These are phyloP conservation scores for Drosophila stalkeri DNA, from an alignment of 2,888 invertebrate species.

Conservation along the genomic window DNA sequence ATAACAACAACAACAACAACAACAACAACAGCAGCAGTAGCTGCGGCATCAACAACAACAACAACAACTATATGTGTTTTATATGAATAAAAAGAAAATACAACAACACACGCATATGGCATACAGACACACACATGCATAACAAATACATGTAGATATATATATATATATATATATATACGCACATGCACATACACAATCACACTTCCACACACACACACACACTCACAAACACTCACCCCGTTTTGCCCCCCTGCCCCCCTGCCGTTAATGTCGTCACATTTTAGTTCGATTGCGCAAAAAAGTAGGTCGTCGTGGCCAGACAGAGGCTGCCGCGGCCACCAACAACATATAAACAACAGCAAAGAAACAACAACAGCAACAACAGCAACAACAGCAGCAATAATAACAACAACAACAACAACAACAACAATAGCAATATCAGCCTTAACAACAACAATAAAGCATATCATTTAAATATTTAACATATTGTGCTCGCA, in stretches of 20 bases:
- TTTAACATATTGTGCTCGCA: slow-evolving; percentile 59
- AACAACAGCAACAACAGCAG: slow-evolving; percentile 28
- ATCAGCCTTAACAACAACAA: slow-evolving; percentile 28
- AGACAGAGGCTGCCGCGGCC: slow-evolving; percentile 56
- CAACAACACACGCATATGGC: slow-evolving; percentile 15
- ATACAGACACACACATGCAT: slow-evolving; percentile 3
- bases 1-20: background rate
- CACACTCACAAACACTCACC: background rate
- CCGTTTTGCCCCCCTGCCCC: slow-evolving; percentile 2
- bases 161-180: background rate
- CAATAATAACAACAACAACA: slow-evolving; percentile 35
- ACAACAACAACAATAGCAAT: slow-evolving; percentile 36
- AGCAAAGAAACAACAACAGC: slow-evolving; percentile 27
- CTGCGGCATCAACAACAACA: slow-evolving; percentile 10
- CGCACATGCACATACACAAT: slow-evolving; percentile 1
- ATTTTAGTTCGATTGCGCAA: slow-evolving; percentile 71
- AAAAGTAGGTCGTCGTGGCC: slow-evolving; percentile 77
- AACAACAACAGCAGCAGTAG: slow-evolving; percentile 7
- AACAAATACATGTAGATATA: slow-evolving; percentile 1
- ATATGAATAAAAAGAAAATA: slow-evolving; percentile 39
- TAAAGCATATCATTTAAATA: slow-evolving; percentile 72
- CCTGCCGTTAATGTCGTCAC: slow-evolving; percentile 48
- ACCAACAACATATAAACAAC: slow-evolving; percentile 26
- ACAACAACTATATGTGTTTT: slow-evolving; percentile 6
- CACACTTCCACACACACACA: slow-evolving; percentile 10